Evolutionary conservation across 1,140 invertebrate genomes (phyloP), one percentile per base, ranked within the genome.

Genomic region (Neomicropteryx cornuta): DNA sequence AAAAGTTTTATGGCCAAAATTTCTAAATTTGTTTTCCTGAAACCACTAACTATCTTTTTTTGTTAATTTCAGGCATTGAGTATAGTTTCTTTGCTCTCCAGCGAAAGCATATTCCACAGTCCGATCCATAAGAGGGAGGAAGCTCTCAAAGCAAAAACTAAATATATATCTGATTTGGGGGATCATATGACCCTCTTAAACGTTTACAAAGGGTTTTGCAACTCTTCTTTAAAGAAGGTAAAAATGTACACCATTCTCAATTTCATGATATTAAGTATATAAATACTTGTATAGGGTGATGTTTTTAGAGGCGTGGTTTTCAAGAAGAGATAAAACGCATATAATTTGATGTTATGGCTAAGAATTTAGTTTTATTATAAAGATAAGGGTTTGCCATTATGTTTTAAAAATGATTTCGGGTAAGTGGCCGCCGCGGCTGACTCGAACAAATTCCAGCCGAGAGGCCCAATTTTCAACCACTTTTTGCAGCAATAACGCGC

Each of bases 141-240:
- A 56, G 81, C 80, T 2, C 49, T 72, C 11, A 69, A 71, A 43
- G 73, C 77, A 6, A 73, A 80, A 53, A 69, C 74, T 35, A 95
- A 94, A 60, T 97, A 97, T 64, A 58, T 76, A 36, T 86, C 88
- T 1, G 72, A 77, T 31, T 77, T 91, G 48, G 94, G 95, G 6
- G 95, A 99, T 67, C 91, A 95, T 54, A 71, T 97, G 2, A 96
- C 87, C 6, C 63, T 96, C 20, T 62, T 98, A 1, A 97, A 96
- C 62, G 79, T 97, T 16, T 96, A 79, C 55, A 77, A 80, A 48
- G 79, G 78, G 5, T 97, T 78, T 60, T 76, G 71, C 41, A 80
- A 76, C 52, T 68, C 75, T 3, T 75, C 76, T 17, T 71, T 81
- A 41, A 84, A 83, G 55, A 89, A 88, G 67, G 78, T 73, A 53